phyloP scores from a whole-genome alignment of 2,113 vertebrate genomes.

The Percopsis transmontana region DNA sequence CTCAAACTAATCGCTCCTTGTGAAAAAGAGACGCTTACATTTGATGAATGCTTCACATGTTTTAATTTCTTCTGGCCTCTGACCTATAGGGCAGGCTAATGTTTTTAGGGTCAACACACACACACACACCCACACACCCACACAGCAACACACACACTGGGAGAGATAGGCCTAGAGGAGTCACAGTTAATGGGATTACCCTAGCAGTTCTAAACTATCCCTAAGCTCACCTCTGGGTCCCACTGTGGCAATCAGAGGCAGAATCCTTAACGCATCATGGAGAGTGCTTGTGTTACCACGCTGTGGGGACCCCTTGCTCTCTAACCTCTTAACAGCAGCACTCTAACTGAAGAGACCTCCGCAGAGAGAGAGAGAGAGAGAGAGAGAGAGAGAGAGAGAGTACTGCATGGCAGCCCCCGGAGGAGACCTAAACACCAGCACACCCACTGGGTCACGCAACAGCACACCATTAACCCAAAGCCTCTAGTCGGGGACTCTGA shows the following conservation, averaged over 20 bases:
- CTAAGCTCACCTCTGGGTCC: constrained; percentile 79
- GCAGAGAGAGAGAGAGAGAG: constrained; percentile 55
- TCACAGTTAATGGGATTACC: constrained; percentile 84
- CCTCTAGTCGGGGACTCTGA: constrained; percentile 19
- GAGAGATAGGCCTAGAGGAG: constrained; percentile 60
- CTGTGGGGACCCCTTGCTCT: constrained; percentile 73
- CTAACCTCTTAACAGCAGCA: constrained; percentile 78
- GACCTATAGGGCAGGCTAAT: constrained; percentile 65
- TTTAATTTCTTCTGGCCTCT: constrained; percentile 67
- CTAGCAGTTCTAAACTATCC: constrained; percentile 70
- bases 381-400: not conserved
- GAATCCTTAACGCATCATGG: constrained; percentile 73
- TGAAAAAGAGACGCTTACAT: constrained; percentile 51
- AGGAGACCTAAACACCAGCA: constrained; percentile 65
- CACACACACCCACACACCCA: constrained; percentile 17
- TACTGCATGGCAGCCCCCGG: constrained; percentile 47
- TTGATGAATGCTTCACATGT: constrained; percentile 69
- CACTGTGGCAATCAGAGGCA: constrained; percentile 77
- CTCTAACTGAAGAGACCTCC: constrained; percentile 77
- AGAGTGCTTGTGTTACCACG: constrained; percentile 75
- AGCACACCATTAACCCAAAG: constrained; percentile 75
- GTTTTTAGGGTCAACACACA: constrained; percentile 57
- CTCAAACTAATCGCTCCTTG: constrained; percentile 27
- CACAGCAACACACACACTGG: constrained; percentile 4
- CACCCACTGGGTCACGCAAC: constrained; percentile 60